Base-by-base conservation (phyloP, 1,140 invertebrate genomes). In the Homarus americanus region DNA sequence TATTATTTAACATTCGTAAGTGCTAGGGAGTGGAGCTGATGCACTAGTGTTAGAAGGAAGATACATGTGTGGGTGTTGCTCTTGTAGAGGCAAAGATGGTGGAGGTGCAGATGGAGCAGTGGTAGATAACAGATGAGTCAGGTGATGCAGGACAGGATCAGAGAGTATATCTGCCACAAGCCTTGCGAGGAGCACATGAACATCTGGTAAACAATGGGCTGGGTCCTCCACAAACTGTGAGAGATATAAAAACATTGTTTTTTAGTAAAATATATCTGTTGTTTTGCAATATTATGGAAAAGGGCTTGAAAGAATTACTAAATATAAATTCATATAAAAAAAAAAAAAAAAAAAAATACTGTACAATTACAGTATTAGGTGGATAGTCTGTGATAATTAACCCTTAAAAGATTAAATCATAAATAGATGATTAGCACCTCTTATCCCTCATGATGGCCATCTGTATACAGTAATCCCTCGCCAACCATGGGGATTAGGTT, bases 221-320 rank as follows among this genome's bases (percentile, higher is more conserved):
- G 86, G 86, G 24, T 88, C 86, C 58, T 88, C 86, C 28, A 88
- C 28, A 49, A 88, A 88, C 86, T 88, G 86, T 80, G 38, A 72
- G 34, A 34, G 34, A 41, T 41, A n/a, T 28, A 28, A 72, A 72
- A 4, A 28, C 66, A n/a, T 9, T 24, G 24, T 7, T 28, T 72
- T 20, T 34, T 5, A 72, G 32, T 24, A 76, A 38, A 5, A 36
- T 76, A 76, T 34, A 34, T 34, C 44, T 49, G 44, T 49, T n/a
- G n/a, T n/a, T 49, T 49, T 49, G 15, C 44, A 49, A 49, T 49
- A 49, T 49, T 49, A 17, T 17, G 17, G 44, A 49, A 49, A 49
- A 0, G 44, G 15, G 15, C 44, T 4, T 7, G 44, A 49, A 4
- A 49, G 44, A 49, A 12, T 49, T 4, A 49, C 44, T 49, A 7